Conservation (phyloP, 2,888 invertebrate genomes). For the Nomada flava region DNA sequence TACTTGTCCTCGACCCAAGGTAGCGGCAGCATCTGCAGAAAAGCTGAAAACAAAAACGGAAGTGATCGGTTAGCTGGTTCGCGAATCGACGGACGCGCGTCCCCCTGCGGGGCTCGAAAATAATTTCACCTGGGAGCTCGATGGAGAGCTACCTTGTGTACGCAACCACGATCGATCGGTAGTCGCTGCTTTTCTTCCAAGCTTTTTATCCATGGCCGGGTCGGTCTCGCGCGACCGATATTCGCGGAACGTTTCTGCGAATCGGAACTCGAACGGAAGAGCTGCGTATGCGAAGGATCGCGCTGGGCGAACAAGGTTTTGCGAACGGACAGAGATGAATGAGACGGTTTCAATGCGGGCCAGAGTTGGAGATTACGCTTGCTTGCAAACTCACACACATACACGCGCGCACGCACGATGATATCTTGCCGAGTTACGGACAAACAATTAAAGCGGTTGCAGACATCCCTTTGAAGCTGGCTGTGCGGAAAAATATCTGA, state of each 20-base stretch:
- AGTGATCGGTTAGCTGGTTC: slow-evolving; percentile 50
- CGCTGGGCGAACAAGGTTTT: neutral
- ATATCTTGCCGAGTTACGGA: slow-evolving; percentile 51
- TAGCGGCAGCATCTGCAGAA: slow-evolving; percentile 68
- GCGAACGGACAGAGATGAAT: neutral
- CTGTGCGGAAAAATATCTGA: slow-evolving; percentile 19
- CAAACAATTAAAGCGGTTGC: slow-evolving; percentile 68
- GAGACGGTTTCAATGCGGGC: slow-evolving; percentile 7
- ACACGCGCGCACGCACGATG: slow-evolving; percentile 24
- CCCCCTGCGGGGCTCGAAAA: slow-evolving; percentile 14
- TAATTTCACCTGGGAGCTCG: no score
- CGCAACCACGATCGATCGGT: no score
- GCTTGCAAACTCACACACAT: slow-evolving; percentile 42
- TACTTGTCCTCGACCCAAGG: slow-evolving; percentile 72
- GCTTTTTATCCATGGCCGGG: neutral
- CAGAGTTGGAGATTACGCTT: slow-evolving; percentile 28
- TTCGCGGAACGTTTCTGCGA: no score
- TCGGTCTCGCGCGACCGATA: no score
- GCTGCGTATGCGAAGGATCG: neutral
- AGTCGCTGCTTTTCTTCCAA: neutral
- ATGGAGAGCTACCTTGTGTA: no score
- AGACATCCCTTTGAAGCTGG: slow-evolving; percentile 58
- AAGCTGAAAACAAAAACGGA: slow-evolving; percentile 73
- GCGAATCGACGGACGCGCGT: neutral
- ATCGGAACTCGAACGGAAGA: no score